Evolutionary conservation across 2,888 invertebrate genomes (phyloP).

Genomic region (Chloroclysta siterata): DNA sequence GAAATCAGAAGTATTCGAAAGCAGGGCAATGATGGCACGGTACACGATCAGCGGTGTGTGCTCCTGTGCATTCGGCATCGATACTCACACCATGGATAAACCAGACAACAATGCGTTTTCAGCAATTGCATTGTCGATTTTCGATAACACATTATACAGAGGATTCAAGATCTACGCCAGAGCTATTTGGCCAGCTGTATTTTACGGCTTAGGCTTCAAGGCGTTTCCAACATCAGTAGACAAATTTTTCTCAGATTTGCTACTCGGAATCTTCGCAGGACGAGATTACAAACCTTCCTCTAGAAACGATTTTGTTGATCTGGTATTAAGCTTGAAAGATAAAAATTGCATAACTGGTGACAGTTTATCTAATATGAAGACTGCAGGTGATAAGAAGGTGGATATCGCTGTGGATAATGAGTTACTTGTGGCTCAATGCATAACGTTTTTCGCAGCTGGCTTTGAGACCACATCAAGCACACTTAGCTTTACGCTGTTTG

Average conservation of each 20-base stretch:
- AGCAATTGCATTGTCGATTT: constrained; percentile 52
- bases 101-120: constrained; percentile 52
- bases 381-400: constrained; percentile 45
- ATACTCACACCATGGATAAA: constrained; percentile 56
- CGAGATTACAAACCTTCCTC: constrained; percentile 52
- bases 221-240: constrained; percentile 49
- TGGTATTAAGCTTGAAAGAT: constrained; percentile 56
- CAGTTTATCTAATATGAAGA: constrained; percentile 52
- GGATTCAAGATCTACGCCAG: constrained; percentile 50
- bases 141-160: constrained; percentile 47
- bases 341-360: constrained; percentile 56
- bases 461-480: constrained; percentile 63
- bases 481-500: constrained; percentile 52
- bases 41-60: constrained; percentile 67
- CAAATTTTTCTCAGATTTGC: constrained; percentile 52
- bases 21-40: constrained; percentile 50
- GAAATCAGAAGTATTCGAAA: constrained; percentile 46
- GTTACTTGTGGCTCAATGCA: constrained; percentile 80
- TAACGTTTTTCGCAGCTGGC: constrained; percentile 74
- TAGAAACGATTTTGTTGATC: constrained; percentile 64
- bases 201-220: constrained; percentile 58
- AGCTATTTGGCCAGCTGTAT: constrained; percentile 61
- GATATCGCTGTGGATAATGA: constrained; percentile 63
- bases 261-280: constrained; percentile 52
- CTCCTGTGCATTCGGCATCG: constrained; percentile 64